Evolutionary conservation across 2,888 invertebrate genomes (phyloP).

Genomic region (Chelonus formosanus): DNA sequence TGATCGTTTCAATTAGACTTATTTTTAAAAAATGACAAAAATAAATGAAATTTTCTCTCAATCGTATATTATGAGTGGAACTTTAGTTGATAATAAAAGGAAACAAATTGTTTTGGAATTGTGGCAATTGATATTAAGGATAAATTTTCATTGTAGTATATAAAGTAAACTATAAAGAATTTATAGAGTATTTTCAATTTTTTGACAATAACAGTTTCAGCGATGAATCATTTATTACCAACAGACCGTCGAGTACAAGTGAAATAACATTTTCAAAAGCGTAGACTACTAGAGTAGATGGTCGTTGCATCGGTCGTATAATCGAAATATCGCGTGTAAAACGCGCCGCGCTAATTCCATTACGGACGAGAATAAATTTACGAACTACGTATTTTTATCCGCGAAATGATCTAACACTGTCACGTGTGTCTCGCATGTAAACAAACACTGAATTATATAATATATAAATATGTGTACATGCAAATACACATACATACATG

Average conservation of each 20-base stretch:
- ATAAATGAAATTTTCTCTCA: no score
- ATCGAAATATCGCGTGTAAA: constrained; percentile 54
- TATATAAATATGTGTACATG: neutral
- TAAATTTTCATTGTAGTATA: no score
- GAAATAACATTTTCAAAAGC: constrained; percentile 10
- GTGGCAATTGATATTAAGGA: no score
- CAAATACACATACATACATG: neutral
- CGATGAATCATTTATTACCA: constrained; percentile 1
- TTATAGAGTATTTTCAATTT: neutral
- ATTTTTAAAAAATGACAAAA: no score
- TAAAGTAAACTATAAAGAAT: no score
- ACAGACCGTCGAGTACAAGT: neutral
- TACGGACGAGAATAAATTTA: constrained; percentile 52
- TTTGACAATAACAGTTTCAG: neutral
- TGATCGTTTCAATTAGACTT: no score
- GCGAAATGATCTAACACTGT: constrained; percentile 39
- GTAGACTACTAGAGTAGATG: constrained; percentile 22
- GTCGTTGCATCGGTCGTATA: constrained; percentile 41
- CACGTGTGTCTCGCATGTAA: constrained; percentile 31
- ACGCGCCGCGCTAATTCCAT: constrained; percentile 50
- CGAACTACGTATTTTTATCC: constrained; percentile 43
- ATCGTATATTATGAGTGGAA: no score
- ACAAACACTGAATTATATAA: constrained; percentile 11
- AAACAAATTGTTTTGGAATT: no score
- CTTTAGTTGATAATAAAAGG: no score